Conservation (phyloP, 2,888 invertebrate genomes). For the Xanthorhoe spadicearia region DNA sequence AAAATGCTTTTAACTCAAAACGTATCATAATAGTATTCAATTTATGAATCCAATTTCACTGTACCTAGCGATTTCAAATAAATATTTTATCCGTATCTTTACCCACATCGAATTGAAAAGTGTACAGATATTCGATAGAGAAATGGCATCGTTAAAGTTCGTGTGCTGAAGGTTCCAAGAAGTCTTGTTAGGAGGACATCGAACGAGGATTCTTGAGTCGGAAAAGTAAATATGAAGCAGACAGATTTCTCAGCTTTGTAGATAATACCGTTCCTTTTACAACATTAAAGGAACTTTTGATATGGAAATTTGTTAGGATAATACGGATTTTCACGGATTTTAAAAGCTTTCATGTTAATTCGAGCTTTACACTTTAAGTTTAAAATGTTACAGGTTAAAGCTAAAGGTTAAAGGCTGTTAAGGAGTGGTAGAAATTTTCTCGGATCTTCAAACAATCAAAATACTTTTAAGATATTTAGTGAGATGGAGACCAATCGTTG, state of each 20-base stretch:
- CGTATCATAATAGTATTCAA: slow-evolving; percentile 3
- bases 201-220: slow-evolving; percentile 20
- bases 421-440: too few relatives aligned
- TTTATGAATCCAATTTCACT: neutral
- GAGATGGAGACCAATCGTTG: too few relatives aligned
- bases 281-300: slow-evolving; percentile 11
- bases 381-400: too few relatives aligned
- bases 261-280: slow-evolving; percentile 10
- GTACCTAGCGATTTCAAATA: slow-evolving; percentile 10
- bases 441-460: too few relatives aligned
- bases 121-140: slow-evolving; percentile 14
- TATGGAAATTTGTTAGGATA: slow-evolving; percentile 4
- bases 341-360: neutral
- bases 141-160: slow-evolving; percentile 28
- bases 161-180: slow-evolving; percentile 31
- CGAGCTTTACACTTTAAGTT: neutral
- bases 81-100: slow-evolving; percentile 21
- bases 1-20: slow-evolving; percentile 12
- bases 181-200: slow-evolving; percentile 27
- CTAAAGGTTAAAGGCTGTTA: too few relatives aligned
- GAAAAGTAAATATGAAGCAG: slow-evolving; percentile 27
- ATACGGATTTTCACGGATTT: neutral
- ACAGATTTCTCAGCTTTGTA: slow-evolving; percentile 15
- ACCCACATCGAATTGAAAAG: slow-evolving; percentile 15
- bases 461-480: too few relatives aligned